Conservation (phyloP, 1,140 invertebrate species). For the Copidosoma floridanum region DNA sequence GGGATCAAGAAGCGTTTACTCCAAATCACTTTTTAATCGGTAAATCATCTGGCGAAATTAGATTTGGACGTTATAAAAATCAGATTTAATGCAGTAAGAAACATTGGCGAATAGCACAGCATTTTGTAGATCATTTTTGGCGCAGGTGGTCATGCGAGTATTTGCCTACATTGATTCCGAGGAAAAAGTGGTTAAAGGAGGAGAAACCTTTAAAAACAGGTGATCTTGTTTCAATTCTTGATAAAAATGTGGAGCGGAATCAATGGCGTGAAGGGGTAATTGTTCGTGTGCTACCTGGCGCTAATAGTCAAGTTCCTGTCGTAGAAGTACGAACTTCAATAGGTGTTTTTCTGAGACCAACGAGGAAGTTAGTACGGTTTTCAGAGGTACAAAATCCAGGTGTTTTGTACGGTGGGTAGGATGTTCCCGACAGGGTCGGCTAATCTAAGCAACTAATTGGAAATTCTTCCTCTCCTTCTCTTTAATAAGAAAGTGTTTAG, state of each 20-base stretch:
- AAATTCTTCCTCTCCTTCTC: too few relatives aligned
- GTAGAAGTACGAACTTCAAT: not conserved
- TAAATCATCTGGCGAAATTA: not conserved
- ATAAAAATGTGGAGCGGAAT: not conserved
- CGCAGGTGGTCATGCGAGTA: conserved; percentile 3
- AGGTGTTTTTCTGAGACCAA: not conserved
- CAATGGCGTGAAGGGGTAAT: not conserved
- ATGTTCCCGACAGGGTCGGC: too few relatives aligned
- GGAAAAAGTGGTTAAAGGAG: conserved; percentile 1
- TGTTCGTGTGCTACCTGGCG: not conserved
- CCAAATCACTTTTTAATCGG: conserved; percentile 42
- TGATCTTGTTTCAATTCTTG: conserved; percentile 3
- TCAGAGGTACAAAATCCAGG: too few relatives aligned
- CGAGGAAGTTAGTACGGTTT: not conserved
- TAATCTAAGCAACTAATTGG: too few relatives aligned
- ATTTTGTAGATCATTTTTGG: not conserved
- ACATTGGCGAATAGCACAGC: conserved; percentile 6
- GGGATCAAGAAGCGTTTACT: conserved; percentile 26
- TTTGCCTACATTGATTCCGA: not conserved
- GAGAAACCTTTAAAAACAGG: not conserved
- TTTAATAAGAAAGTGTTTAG: too few relatives aligned
- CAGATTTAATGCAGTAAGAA: not conserved
- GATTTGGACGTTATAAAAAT: not conserved
- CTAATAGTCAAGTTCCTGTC: not conserved
- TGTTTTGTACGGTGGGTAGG: too few relatives aligned